Conservation (phyloP, 2,888 invertebrate species). For the Antheraea yamamai region DNA sequence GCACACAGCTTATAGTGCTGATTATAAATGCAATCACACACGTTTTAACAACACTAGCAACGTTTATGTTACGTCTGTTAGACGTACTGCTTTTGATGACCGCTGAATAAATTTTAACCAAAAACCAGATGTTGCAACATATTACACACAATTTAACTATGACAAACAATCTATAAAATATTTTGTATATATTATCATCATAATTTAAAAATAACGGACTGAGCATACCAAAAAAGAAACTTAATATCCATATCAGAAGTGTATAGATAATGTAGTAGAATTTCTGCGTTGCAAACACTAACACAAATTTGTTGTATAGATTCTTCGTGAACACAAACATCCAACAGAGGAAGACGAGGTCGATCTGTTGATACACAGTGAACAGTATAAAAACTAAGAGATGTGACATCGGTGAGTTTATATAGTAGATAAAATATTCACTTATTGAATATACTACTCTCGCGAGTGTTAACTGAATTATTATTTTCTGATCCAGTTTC, state of each 20-base stretch:
- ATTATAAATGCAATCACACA: slow-evolving; percentile 50
- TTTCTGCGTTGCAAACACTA: slow-evolving; percentile 47
- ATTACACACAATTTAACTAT: slow-evolving; percentile 52
- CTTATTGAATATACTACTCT: slow-evolving; percentile 48
- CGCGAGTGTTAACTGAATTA: slow-evolving; percentile 52
- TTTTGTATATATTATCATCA: background rate
- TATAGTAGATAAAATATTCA: slow-evolving; percentile 41
- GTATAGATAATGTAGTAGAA: slow-evolving; percentile 40
- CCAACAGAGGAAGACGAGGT: slow-evolving; percentile 54
- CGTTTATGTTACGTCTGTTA: slow-evolving; percentile 15
- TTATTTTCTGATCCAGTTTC: no score
- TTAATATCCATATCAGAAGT: slow-evolving; percentile 45
- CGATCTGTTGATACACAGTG: slow-evolving; percentile 49
- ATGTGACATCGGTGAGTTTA: background rate
- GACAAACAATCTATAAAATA: slow-evolving; percentile 43
- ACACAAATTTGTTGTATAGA: slow-evolving; percentile 60
- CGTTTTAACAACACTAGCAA: slow-evolving; percentile 29
- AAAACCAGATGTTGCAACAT: slow-evolving; percentile 49
- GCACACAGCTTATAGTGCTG: slow-evolving; percentile 54
- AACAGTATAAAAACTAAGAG: slow-evolving; percentile 29
- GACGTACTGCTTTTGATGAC: slow-evolving; percentile 35
- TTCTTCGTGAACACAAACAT: slow-evolving; percentile 66
- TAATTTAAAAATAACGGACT: slow-evolving; percentile 13
- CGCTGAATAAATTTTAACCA: slow-evolving; percentile 52
- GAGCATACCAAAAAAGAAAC: slow-evolving; percentile 45